These are phyloP conservation scores for Philereme transversata DNA, from an alignment of 2,888 invertebrate genomes.

Conservation along the genomic window DNA sequence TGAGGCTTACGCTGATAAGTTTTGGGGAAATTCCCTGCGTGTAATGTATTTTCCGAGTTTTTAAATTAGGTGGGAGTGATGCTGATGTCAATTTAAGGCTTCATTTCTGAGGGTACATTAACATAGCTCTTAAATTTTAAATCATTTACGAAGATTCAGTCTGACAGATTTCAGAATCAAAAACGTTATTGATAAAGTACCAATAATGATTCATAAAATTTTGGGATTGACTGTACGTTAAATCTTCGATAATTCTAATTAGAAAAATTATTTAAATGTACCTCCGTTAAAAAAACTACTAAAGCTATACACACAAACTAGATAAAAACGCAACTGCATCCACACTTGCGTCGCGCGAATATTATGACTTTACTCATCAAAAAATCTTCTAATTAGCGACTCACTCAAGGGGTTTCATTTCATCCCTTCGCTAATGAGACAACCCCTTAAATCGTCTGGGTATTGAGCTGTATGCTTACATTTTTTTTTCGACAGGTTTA, in stretches of 20 bases:
- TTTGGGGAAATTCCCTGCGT: constrained; percentile 68
- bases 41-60: constrained; percentile 75
- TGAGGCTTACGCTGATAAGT: constrained; percentile 78
- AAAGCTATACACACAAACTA: background rate
- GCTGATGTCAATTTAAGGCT: constrained; percentile 50
- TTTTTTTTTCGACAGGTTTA: constrained; percentile 1
- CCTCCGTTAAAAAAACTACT: background rate
- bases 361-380: constrained; percentile 38
- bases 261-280: background rate
- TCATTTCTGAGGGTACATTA: constrained; percentile 12
- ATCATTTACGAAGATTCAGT: constrained; percentile 1
- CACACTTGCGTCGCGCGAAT: background rate
- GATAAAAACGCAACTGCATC: background rate
- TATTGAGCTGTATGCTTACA: constrained; percentile 37
- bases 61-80: constrained; percentile 64
- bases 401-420: constrained; percentile 29
- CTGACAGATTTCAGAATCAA: too few relatives aligned
- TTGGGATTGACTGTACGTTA: too few relatives aligned
- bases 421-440: constrained; percentile 66
- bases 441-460: constrained; percentile 53
- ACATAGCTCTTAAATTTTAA: background rate
- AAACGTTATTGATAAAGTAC: too few relatives aligned
- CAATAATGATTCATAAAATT: too few relatives aligned
- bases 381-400: constrained; percentile 71
- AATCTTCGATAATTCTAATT: background rate